Base-by-base conservation (phyloP, 2,113 vertebrate species). In the Laterallus jamaicensis region DNA sequence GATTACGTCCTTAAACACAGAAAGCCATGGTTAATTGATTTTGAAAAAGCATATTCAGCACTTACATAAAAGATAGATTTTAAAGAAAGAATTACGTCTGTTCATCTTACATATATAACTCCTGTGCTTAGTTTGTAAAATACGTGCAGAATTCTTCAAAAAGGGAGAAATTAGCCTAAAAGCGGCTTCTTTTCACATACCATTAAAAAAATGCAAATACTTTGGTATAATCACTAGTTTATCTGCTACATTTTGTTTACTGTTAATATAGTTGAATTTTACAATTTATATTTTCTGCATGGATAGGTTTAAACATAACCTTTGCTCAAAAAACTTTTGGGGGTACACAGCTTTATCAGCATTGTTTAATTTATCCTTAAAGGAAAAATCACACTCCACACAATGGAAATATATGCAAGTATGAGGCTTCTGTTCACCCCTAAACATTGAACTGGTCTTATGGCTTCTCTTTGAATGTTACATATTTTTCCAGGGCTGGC, bases 401-500 rank as follows among this genome's bases (percentile, higher is more conserved):
- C 16, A 14, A 55, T 50, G 25, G 42, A 78, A 83, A 71, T 9
- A 15, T 5, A 10, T 13, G 16, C 25, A 59, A 7, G 0, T 17
- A 8, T 25, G 26, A 31, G 24, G 15, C 28, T 89, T 75, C 54
- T 69, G 20, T 58, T 76, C 17, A 80, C 21, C 63, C 24, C 40
- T 58, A 56, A n/a, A 29, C 31, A 15, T 2, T 20, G 15, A 16
- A 14, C 29, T 31, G 32, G 31, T 3, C 29, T 54, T 21, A 26
- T 2, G n/a, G n/a, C 25, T 59, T 26, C 42, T 81, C 32, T 63
- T 32, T 54, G 71, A 54, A 60, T 35, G 52, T 63, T 59, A 59
- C 77, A 12, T 42, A 7, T 64, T 95, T 95, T 87, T 62, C 54
- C 80, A 82, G 77, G 50, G 74, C 67, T 96, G 92, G 93, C 94